Evolutionary conservation across 2,113 vertebrate species (phyloP), one percentile per base, ranked within the genome.

Genomic region (Dasyornis broadbenti): DNA sequence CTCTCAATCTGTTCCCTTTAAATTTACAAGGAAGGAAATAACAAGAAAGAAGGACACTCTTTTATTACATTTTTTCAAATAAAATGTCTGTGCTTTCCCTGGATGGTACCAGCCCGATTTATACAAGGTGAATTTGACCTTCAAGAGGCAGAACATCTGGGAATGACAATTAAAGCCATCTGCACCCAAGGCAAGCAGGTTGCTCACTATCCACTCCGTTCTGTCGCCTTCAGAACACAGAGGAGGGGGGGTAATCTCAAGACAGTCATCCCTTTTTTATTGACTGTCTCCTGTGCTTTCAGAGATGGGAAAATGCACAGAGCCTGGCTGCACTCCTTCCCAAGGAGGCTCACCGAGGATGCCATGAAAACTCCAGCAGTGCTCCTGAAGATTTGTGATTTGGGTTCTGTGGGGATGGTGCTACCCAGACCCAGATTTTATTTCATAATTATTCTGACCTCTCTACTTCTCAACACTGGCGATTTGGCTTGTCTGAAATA

Each of bases 81-180:
- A 95, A 97, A 97, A 97, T 97, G 84, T 94, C 96, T 94, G 68
- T 91, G 92, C 96, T 94, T 93, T 93, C 95, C 96, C 94, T 90
- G 82, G 97, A 97, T 96, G 94, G 95, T 95, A 96, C 96, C 95
- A 95, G 92, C 94, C 86, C 92, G 66, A 96, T 97, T 97, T 97
- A 97, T 94, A 95, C 96, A 97, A 97, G 97, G 97, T 97, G 97
- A 97, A 97, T 97, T 97, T 97, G 97, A 97, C 97, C 97, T 97
- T 97, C 96, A 97, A 96, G 95, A 97, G 95, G 93, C 93, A 95
- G 96, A 97, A 97, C 97, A 97, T 97, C 97, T 97, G 97, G 96
- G 95, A 96, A 95, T 96, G 97, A 97, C 97, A 97, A 97, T 97
- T 97, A 97, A 97, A 97, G 90, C 97, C 97, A 97, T 97, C 96